phyloP scores from a whole-genome alignment of 2,113 vertebrate species.

The Sylvilagus bachmani region DNA sequence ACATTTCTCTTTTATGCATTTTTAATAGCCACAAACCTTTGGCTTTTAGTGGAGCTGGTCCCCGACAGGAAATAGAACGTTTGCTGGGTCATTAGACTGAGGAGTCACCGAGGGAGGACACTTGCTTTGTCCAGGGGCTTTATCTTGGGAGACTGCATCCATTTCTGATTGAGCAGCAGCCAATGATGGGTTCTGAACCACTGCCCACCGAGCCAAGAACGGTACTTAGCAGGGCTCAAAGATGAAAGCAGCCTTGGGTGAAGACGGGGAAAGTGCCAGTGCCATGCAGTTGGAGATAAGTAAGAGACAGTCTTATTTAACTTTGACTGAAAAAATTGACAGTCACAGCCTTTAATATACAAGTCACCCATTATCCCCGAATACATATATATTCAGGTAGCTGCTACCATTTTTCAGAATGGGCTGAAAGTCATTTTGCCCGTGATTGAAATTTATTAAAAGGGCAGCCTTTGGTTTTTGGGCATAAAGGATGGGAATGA shows the following conservation, averaged over 20 bases:
- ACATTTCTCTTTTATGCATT: constrained; percentile 27
- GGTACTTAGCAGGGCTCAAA: neutral
- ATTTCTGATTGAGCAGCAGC: constrained; percentile 68
- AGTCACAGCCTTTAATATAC: neutral
- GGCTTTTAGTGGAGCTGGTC: neutral
- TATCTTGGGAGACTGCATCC: constrained; percentile 56
- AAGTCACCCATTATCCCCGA: neutral
- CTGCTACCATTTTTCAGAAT: neutral
- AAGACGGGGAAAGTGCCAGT: neutral
- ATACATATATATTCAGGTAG: constrained; percentile 28
- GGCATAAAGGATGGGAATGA: neutral
- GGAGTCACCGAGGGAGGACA: neutral
- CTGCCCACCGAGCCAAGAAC: neutral
- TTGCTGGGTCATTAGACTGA: neutral
- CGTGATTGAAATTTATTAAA: neutral
- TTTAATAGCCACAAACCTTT: constrained; percentile 31
- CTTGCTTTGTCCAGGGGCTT: constrained; percentile 59
- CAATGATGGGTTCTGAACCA: constrained; percentile 67
- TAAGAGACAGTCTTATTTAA: neutral
- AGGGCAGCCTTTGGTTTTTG: neutral
- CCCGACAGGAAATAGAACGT: neutral
- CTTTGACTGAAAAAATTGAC: neutral
- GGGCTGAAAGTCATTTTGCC: neutral
- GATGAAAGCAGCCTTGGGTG: neutral
- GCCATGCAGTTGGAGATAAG: neutral